A percentile compares a stretch with the other conserved stretches of the same genome.
Conservation (phyloP, 2,113 vertebrate species). For the Syrmaticus mikado region DNA sequence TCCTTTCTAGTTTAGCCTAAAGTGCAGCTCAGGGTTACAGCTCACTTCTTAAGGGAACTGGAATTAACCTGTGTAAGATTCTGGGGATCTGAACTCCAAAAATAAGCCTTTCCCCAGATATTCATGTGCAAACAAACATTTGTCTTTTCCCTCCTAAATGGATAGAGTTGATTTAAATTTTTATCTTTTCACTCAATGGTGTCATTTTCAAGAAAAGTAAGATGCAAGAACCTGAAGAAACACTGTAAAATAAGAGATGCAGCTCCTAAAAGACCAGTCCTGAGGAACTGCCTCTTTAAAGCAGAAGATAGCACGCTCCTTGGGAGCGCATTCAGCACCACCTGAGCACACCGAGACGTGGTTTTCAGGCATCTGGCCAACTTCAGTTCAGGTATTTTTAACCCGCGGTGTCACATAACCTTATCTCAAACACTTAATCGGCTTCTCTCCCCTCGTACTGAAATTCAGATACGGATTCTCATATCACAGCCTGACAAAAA, state of each 20-base stretch:
- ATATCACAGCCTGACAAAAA: conserved; percentile 75
- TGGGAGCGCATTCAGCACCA: not conserved
- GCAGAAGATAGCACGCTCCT: conserved; percentile 17
- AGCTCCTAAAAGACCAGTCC: not conserved
- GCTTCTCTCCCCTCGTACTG: conserved; percentile 45
- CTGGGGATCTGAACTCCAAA: not conserved
- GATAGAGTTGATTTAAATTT: not conserved
- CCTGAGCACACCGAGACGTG: not conserved
- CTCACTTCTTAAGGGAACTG: not conserved
- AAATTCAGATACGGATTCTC: conserved; percentile 71
- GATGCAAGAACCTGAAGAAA: not conserved
- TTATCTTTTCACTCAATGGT: not conserved
- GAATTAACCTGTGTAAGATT: not conserved
- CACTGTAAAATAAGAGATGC: not conserved
- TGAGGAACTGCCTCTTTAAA: not conserved
- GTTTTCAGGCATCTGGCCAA: conserved; percentile 52
- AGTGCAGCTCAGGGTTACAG: not conserved
- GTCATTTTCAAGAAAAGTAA: not conserved
- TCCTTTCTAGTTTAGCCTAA: not conserved
- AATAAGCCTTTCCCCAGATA: not conserved
- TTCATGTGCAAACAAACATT: not conserved
- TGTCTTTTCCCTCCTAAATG: not conserved
- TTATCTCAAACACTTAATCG: conserved; percentile 80
- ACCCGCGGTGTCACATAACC: conserved; percentile 76
- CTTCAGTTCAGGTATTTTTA: conserved; percentile 73